Conservation (phyloP, 2,113 vertebrate genomes). For the Heterochromis multidens region DNA sequence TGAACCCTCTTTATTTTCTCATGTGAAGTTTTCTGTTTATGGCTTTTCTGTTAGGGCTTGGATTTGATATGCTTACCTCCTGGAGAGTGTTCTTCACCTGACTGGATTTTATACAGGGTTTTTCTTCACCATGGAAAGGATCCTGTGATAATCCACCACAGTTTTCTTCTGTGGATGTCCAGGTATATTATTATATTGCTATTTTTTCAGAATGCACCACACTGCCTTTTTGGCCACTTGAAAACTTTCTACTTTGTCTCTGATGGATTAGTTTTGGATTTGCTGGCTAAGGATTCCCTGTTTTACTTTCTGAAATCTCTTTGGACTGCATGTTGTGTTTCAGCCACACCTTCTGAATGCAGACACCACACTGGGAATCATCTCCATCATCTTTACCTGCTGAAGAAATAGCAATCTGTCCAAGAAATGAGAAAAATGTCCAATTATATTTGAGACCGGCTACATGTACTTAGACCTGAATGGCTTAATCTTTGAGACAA, state of each 20-base stretch:
- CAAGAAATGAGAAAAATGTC: neutral
- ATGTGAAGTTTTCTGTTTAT: neutral
- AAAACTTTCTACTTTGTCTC: neutral
- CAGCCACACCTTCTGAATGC: neutral
- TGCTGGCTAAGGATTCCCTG: fast-evolving
- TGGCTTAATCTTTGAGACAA: neutral
- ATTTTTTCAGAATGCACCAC: neutral
- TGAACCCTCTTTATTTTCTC: neutral
- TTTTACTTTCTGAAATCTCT: neutral
- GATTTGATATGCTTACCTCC: neutral
- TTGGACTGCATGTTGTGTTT: neutral
- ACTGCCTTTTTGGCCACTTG: neutral
- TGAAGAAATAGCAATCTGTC: neutral
- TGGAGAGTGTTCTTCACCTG: neutral
- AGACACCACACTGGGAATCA: too few relatives aligned
- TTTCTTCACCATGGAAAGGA: neutral
- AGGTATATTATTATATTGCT: fast-evolving
- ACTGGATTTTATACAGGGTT: neutral
- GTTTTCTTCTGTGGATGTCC: neutral
- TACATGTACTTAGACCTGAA: neutral
- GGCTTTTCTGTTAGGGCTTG: neutral
- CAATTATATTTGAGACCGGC: neutral
- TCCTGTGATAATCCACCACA: neutral
- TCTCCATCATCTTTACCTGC: neutral
- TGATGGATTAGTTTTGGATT: neutral